Base-by-base conservation (phyloP, 1,140 invertebrate genomes). In the Pseudomyrmex gracilis region DNA sequence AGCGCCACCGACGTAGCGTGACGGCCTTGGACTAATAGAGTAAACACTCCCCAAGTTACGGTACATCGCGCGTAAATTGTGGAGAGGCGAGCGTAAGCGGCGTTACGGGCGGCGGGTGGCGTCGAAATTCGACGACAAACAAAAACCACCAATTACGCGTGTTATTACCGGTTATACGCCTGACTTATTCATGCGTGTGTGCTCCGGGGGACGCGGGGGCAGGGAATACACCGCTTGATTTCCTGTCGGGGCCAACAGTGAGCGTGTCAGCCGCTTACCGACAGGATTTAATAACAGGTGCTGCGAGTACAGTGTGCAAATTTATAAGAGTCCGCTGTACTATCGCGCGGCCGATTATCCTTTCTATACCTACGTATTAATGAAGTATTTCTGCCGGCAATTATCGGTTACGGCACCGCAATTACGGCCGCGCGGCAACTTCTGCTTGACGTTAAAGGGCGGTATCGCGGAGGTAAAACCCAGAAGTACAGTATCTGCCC, bases 281-380 rank as follows among this genome's bases (percentile, higher is more conserved):
- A 80, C 76, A 80, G 76, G 76, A 80, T 80, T 80, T 80, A 80
- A 80, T 80, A 80, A 80, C 76, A 80, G 76, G 76, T 80, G 76
- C 76, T 10, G 76, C 66, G 76, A 80, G 53, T 80, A 78, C 76
- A 80, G 76, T 80, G 76, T 80, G 76, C 76, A 80, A 80, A 80
- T 80, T 80, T 80, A 80, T 80, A 80, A 80, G 34, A 34, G 76
- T 80, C 76, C 66, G 66, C 66, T 55, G 76, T 80, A 80, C 76
- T 80, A 80, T 80, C 76, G 76, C 76, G 76, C 76, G 66, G 76
- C 76, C 76, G 76, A 80, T 80, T 80, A 80, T 80, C 76, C 76
- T 80, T 80, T 80, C 76, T 80, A 80, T 80, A 80, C 76, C 76
- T 80, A 80, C 76, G 76, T 80, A 80, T 80, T 80, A 80, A 80